phyloP scores from a whole-genome alignment of 2,797 vertebrate species.

The Cossypha dichroa region DNA sequence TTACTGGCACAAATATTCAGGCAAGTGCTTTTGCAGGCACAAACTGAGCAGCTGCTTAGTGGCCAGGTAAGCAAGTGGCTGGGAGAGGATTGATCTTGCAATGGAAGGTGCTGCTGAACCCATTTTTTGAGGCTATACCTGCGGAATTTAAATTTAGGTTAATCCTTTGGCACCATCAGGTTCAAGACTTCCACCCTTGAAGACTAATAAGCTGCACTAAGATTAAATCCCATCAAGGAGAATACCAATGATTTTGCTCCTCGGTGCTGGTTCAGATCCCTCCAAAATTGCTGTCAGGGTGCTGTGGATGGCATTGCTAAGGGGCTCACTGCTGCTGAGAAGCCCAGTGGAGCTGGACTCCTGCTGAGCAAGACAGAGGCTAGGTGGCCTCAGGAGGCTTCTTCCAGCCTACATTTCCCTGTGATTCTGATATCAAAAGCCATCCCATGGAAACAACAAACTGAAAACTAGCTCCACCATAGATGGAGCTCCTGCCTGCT shows the following conservation, averaged over 20 bases:
- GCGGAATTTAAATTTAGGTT: neutral
- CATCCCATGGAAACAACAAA: neutral
- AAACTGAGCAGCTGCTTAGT: neutral
- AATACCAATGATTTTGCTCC: neutral
- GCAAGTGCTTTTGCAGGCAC: neutral
- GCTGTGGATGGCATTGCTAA: neutral
- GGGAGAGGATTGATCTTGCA: neutral
- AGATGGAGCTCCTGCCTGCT: neutral
- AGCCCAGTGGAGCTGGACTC: neutral
- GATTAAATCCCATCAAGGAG: neutral
- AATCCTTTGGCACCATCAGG: neutral
- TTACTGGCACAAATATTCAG: neutral
- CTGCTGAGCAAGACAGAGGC: neutral
- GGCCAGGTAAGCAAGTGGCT: neutral
- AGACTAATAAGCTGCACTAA: neutral
- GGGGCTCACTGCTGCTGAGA: neutral
- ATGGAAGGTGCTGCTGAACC: neutral
- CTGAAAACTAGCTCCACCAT: neutral
- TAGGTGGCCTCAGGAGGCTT: neutral
- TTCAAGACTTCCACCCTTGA: neutral
- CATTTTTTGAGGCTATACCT: neutral
- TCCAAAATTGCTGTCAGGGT: rapidly evolving
- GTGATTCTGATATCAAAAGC: neutral
- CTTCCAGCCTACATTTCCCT: neutral
- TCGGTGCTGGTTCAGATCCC: neutral